Evolutionary conservation across 2,113 vertebrate species (phyloP).

Genomic region (Setophaga coronata): DNA sequence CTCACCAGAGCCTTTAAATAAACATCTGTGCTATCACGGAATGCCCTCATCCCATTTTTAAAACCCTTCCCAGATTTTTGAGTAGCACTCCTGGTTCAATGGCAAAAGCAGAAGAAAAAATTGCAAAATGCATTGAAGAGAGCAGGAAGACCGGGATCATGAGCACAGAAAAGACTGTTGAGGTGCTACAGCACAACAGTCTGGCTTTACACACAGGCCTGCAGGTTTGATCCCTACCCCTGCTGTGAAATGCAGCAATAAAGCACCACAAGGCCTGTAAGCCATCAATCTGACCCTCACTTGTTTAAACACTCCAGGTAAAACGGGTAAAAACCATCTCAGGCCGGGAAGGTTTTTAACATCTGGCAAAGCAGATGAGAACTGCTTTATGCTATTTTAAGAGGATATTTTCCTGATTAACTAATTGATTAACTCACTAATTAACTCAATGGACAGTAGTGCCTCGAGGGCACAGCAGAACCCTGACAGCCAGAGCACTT

Average conservation of each 20-base stretch:
- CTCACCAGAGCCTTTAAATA: background rate
- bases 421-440: background rate
- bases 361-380: background rate
- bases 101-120: background rate
- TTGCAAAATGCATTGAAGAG: background rate
- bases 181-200: background rate
- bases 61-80: background rate
- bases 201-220: rapidly evolving
- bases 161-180: background rate
- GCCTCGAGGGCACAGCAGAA: background rate
- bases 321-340: background rate
- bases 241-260: background rate
- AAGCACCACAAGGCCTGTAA: background rate
- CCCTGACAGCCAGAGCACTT: background rate
- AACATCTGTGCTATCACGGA: background rate
- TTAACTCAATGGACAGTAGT: background rate
- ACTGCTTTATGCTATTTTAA: background rate
- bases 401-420: background rate
- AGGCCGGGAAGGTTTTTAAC: background rate
- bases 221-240: rapidly evolving
- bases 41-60: background rate
- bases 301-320: background rate
- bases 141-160: background rate
- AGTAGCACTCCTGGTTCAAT: background rate
- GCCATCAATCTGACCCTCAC: background rate